Base-by-base conservation (phyloP, 2,113 vertebrate species). In the Noturus placidus region DNA sequence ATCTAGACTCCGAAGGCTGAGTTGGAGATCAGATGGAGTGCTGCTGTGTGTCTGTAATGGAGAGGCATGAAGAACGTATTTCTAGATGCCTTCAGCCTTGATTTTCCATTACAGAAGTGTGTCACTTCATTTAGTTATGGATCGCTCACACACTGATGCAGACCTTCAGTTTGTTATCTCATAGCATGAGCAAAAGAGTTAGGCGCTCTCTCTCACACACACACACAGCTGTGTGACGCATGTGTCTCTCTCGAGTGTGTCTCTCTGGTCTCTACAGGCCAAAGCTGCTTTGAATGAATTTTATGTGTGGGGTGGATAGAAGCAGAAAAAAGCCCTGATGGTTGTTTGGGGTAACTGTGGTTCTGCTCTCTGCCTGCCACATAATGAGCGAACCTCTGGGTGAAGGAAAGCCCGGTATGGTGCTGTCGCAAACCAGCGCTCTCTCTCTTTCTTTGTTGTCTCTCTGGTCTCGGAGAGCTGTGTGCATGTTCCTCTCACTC, bases 281-380 rank as follows among this genome's bases (percentile, higher is more conserved):
- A 94, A 92, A 92, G 93, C 93, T 93, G 91, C 95, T 96, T 96
- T 98, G 96, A 99, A 99, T 97, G 97, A 96, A 94, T 93, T 96
- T 96, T 96, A 96, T 98, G 97, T 98, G 95, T 94, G 92, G 92
- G 93, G 93, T 94, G 94, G 95, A 35, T 52, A 27, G 35, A 35
- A 69, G 30, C 50, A 57, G 50, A 72, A 59, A 46, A 35, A 30
- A 35, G 19, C 67, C 46, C 50, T 33, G 50, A 33, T 72, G 46
- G 50, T 17, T 50, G n/a, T 79, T 33, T 65, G 35, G 59, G 59
- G 25, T 67, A 30, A 67, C 38, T 20, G 63, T 19, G 46, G 46
- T 93, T 92, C 92, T 93, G 95, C 94, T 96, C 94, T 95, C 94
- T 94, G 93, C 96, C 96, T 95, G 94, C 95, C 94, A 96, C 96